Evolutionary conservation across 2,797 vertebrate species (phyloP), one percentile per base, ranked within the genome.

Genomic region (Tokudaia tokunoshimensis): DNA sequence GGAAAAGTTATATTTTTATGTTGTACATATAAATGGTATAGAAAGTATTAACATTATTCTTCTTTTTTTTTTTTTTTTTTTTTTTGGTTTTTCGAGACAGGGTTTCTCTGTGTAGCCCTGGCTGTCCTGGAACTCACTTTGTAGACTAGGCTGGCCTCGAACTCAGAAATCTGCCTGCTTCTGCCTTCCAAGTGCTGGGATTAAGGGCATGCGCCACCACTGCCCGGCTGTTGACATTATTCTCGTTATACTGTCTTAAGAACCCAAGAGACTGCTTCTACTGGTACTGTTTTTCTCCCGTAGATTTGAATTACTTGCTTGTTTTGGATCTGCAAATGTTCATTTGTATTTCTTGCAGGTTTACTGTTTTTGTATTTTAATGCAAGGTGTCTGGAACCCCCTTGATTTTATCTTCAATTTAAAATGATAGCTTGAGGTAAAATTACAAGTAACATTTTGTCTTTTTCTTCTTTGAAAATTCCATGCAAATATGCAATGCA

Each of bases 261-360:
- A 94, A 90, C 20, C 24, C 75, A 90, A 12, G 12, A 82, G 63
- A 79, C 24, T 80, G 20, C 34, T 31, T 93, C 55, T 74, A 91
- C 65, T 67, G 63, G 70, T 74, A 59, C 20, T 55, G 24, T 47
- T 67, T 95, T 89, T 89, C 50, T 57, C 31, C 14, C n/a, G 26
- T 93, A 55, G 34, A 44, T 94, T 86, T 94, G 86, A 92, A 78
- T 94, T 82, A 92, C n/a, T 89, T 59, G 86, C 9, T 91, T 88
- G 20, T n/a, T 89, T 93, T 88, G 79, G n/a, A 29, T 7, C 52
- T 74, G 34, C 80, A 93, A 29, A 79, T 65, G 63, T 88, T 81
- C 47, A 50, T 89, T 86, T 81, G n/a, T 76, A 59, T 74, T 91
- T 96, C 34, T 89, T 94, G 55, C 13, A 92, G 14, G 50, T 86